These are phyloP conservation scores for Cacoxenus indagator DNA, from an alignment of 2,888 invertebrate genomes.

Conservation along the genomic window DNA sequence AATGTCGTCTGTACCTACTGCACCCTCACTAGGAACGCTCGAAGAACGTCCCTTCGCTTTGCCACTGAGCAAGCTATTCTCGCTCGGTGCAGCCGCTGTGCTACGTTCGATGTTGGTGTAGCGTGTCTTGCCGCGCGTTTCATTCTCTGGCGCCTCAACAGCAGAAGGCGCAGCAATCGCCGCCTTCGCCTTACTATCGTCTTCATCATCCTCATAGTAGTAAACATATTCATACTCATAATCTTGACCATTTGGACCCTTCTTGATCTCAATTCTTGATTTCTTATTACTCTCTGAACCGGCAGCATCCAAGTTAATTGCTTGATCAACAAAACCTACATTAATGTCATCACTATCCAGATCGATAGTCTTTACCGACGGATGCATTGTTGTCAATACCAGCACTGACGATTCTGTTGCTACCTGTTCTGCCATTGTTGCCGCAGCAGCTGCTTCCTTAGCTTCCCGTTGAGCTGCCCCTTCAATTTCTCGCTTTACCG, in stretches of 20 bases:
- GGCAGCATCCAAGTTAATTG: slow-evolving; percentile 75
- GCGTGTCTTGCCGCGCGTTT: slow-evolving; percentile 72
- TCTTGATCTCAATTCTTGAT: slow-evolving; percentile 85
- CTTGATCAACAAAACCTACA: slow-evolving; percentile 71
- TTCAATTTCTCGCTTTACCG: slow-evolving; percentile 55
- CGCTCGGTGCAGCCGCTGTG: slow-evolving; percentile 71
- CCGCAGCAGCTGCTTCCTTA: slow-evolving; percentile 6
- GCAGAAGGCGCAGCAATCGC: slow-evolving; percentile 58
- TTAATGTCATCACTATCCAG: slow-evolving; percentile 53
- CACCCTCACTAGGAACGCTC: slow-evolving; percentile 38
- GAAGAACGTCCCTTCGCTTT: slow-evolving; percentile 72
- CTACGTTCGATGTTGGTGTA: slow-evolving; percentile 70
- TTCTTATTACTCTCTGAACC: slow-evolving; percentile 79
- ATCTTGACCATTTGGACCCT: slow-evolving; percentile 90
- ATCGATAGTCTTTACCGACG: slow-evolving; percentile 44
- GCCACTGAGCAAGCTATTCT: slow-evolving; percentile 78
- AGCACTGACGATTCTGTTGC: slow-evolving; percentile 47
- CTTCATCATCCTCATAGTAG: slow-evolving; percentile 89
- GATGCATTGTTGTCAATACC: slow-evolving; percentile 56
- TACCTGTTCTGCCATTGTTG: neutral
- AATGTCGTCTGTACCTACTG: slow-evolving; percentile 50
- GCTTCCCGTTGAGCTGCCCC: slow-evolving; percentile 43
- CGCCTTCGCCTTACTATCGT: slow-evolving; percentile 66
- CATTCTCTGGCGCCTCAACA: slow-evolving; percentile 54
- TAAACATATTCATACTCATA: slow-evolving; percentile 94